Evolutionary conservation across 2,797 vertebrate species (phyloP).

Genomic region (Podargus strigoides): DNA sequence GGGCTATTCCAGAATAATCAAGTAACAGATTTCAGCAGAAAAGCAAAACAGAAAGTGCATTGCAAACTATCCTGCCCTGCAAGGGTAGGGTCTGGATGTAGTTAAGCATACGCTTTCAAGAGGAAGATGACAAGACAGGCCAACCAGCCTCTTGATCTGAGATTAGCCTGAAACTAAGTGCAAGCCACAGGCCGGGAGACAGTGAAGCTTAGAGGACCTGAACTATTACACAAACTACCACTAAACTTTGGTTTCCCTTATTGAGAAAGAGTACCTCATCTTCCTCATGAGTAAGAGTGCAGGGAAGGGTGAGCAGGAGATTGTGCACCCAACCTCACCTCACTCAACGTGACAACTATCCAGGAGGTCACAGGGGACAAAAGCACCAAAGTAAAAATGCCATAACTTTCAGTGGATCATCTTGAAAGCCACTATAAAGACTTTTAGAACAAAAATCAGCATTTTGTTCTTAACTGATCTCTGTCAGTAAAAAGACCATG

Average conservation of each 20-base stretch:
- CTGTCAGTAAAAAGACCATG: not conserved
- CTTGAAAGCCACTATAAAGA: not conserved
- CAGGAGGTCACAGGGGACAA: not conserved
- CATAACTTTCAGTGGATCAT: not conserved
- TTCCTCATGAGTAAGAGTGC: not conserved
- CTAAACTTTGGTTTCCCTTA: not conserved
- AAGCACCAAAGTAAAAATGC: not conserved
- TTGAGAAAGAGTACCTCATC: not conserved
- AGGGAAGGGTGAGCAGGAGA: not conserved
- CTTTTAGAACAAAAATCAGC: not conserved
- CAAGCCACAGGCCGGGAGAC: not conserved
- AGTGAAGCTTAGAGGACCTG: not conserved
- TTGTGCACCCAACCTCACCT: not conserved
- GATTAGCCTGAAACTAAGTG: not conserved
- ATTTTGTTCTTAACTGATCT: not conserved
- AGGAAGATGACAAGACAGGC: not conserved
- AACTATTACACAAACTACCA: not conserved
- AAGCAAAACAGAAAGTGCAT: not conserved
- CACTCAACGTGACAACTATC: accelerated
- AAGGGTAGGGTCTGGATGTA: not conserved
- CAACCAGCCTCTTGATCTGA: not conserved
- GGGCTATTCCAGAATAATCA: not conserved
- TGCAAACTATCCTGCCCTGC: not conserved
- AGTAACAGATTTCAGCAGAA: not conserved
- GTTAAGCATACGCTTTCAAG: not conserved